Evolutionary conservation across 2,888 invertebrate genomes (phyloP).

Genomic region (Coenonympha glycerion): DNA sequence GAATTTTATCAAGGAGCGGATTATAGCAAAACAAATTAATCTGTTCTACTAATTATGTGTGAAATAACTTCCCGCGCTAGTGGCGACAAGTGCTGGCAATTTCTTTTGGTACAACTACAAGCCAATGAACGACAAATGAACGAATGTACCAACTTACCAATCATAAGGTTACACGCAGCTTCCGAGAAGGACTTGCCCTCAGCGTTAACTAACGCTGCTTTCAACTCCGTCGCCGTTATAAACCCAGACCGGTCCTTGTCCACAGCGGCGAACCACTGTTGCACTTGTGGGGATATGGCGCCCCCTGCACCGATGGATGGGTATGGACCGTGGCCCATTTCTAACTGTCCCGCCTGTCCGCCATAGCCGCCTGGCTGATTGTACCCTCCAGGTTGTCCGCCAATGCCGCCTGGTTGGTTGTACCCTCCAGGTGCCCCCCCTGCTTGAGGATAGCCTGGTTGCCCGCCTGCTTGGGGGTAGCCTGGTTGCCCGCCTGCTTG

Average conservation of each 20-base stretch:
- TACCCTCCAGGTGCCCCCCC: too few species aligned
- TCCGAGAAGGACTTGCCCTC: constrained; percentile 90
- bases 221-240: constrained; percentile 85
- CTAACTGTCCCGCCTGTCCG: constrained; percentile 42
- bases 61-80: too few species aligned
- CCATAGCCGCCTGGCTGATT: constrained; percentile 31
- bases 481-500: constrained; percentile 28
- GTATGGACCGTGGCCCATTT: constrained; percentile 68
- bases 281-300: constrained; percentile 81
- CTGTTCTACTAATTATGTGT: too few species aligned
- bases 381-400: constrained; percentile 27
- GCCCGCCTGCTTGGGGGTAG: too few species aligned
- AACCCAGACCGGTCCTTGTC: constrained; percentile 89
- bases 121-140: background rate
- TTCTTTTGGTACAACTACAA: background rate
- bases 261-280: constrained; percentile 89
- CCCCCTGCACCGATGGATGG: constrained; percentile 70
- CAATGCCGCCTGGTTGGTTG: constrained; percentile 30
- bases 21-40: too few species aligned
- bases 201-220: constrained; percentile 88
- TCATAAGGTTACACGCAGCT: constrained; percentile 90
- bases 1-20: too few species aligned
- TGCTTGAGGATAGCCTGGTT: too few species aligned
- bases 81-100: too few species aligned
- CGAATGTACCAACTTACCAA: constrained; percentile 71